Percentiles rank a stretch among this genome's conserved stretches.
phyloP scores from a whole-genome alignment of 2,113 vertebrate genomes.

The Lota lota region DNA sequence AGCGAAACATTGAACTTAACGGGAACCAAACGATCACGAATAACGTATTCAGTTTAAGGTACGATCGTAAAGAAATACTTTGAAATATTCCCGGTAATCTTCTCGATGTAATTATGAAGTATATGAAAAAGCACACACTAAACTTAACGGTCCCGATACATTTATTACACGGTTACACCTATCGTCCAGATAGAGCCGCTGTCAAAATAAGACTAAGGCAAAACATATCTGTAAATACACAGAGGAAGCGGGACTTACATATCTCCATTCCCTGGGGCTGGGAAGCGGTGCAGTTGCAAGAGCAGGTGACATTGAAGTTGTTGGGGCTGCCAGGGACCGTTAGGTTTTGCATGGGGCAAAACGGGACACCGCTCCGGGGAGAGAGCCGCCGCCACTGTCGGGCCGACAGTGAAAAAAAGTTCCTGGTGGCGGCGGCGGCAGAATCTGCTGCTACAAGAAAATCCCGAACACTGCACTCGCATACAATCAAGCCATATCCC shows the following conservation, averaged over 20 bases:
- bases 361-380: slow-evolving; percentile 71
- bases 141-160: no score
- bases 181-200: no score
- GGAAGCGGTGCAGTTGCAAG: slow-evolving; percentile 80
- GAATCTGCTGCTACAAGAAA: slow-evolving; percentile 55
- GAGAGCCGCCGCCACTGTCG: slow-evolving; percentile 73
- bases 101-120: no score
- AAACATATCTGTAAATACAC: no score
- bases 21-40: no score
- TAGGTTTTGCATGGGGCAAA: slow-evolving; percentile 77
- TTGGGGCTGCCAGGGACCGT: slow-evolving; percentile 74
- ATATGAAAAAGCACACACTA: no score
- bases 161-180: no score
- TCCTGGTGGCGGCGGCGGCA: slow-evolving; percentile 62
- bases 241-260: slow-evolving; percentile 68
- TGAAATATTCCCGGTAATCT: no score
- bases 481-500: slow-evolving; percentile 58
- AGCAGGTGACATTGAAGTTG: slow-evolving; percentile 84
- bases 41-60: no score
- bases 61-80: no score
- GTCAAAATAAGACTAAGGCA: no score
- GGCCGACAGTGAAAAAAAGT: slow-evolving; percentile 67
- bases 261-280: slow-evolving; percentile 81
- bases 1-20: no score
- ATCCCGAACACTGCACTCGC: slow-evolving; percentile 56